Percentiles rank a stretch among this genome's conserved stretches.
These are phyloP conservation scores for Anisognathus igniventris DNA, from an alignment of 2,797 vertebrate species.

Conservation along the genomic window DNA sequence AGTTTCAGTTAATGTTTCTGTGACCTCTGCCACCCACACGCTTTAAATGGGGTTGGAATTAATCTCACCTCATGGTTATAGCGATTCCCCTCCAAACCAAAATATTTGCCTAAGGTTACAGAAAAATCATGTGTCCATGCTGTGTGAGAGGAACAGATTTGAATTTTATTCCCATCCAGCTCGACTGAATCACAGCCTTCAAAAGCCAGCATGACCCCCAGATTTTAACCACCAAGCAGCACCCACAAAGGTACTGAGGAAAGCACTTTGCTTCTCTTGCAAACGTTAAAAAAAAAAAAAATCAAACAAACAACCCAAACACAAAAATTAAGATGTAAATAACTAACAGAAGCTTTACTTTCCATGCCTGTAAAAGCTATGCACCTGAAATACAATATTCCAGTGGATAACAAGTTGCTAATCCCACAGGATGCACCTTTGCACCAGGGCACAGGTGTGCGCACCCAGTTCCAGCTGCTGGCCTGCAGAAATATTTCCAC, in stretches of 20 bases:
- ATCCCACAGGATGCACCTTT: conserved; percentile 24
- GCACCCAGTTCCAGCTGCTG: neutral
- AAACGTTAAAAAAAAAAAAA: neutral
- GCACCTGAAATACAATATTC: neutral
- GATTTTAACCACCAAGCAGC: neutral
- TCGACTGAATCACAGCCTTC: neutral
- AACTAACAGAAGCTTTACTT: neutral
- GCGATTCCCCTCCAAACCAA: neutral
- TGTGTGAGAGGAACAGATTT: neutral
- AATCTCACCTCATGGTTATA: neutral
- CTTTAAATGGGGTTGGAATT: neutral
- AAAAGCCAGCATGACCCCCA: neutral
- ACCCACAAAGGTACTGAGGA: neutral
- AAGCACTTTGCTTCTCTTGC: neutral
- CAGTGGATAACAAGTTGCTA: neutral
- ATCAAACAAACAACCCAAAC: neutral
- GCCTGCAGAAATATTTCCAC: neutral
- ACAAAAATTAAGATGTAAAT: neutral
- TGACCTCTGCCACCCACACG: neutral
- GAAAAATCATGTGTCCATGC: neutral
- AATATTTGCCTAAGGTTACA: neutral
- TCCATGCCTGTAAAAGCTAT: neutral
- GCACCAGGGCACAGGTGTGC: neutral
- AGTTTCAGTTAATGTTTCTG: neutral
- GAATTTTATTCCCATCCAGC: neutral